Evolutionary conservation across 1,140 invertebrate genomes (phyloP).

Genomic region (Brachionus paranguensis): DNA sequence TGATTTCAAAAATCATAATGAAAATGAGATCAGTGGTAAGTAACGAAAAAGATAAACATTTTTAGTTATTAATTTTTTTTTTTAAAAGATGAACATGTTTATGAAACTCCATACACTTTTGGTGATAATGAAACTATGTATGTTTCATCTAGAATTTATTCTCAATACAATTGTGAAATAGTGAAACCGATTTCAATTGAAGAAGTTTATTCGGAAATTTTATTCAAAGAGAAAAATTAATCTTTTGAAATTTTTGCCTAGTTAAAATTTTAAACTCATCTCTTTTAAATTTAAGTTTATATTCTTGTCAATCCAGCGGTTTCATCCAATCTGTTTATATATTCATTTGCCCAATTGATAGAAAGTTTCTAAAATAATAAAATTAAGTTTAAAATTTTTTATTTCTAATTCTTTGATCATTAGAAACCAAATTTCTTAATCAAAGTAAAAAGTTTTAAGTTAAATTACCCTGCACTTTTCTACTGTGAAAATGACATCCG

Average conservation of each 20-base stretch:
- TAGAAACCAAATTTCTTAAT: not conserved
- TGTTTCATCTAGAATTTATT: no score
- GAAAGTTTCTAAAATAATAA: slow-evolving; percentile 2
- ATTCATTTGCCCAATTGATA: slow-evolving; percentile 23
- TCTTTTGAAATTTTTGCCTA: not conserved
- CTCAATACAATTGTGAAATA: not conserved
- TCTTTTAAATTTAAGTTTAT: not conserved
- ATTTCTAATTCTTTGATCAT: not conserved
- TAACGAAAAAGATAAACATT: no score
- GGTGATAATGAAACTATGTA: no score
- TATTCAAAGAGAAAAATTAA: not conserved
- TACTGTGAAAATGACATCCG: not conserved
- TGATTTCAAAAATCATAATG: not conserved
- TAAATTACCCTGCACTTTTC: not conserved
- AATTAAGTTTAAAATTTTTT: not conserved
- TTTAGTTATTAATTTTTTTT: no score
- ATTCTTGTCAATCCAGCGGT: not conserved
- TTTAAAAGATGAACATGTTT: no score
- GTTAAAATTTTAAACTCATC: not conserved
- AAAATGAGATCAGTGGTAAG: no score
- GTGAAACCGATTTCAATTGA: not conserved
- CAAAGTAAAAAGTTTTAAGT: not conserved
- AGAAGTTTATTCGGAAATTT: not conserved
- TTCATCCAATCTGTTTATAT: slow-evolving; percentile 27
- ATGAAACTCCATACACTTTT: no score